A percentile compares a stretch with the other conserved stretches of the same genome.
phyloP scores from a whole-genome alignment of 2,888 invertebrate species.

The Pristionchus entomophagus region DNA sequence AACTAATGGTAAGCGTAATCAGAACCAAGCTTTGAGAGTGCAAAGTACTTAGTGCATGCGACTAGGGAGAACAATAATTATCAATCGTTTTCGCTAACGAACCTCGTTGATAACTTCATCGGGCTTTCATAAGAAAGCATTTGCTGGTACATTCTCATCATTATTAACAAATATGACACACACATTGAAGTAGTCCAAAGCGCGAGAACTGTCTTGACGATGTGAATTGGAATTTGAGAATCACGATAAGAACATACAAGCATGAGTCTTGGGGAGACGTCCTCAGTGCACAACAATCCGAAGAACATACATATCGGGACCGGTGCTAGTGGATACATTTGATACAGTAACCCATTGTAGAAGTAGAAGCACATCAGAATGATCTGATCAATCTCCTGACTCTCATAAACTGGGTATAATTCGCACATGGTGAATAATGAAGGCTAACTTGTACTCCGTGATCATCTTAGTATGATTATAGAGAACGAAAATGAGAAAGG shows the following conservation, averaged over 20 bases:
- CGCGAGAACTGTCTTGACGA: not conserved
- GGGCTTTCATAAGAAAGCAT: conserved; percentile 9
- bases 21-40: not conserved
- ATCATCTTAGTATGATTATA: not conserved
- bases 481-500: not conserved
- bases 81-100: not conserved
- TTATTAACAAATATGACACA: not conserved
- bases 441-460: not conserved
- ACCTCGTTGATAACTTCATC: not conserved
- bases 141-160: conserved; percentile 20
- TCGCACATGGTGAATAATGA: not conserved
- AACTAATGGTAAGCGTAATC: not conserved
- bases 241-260: not conserved
- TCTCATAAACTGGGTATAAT: not conserved
- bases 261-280: not conserved
- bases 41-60: too few relatives aligned
- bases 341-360: conserved; percentile 1
- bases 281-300: not conserved
- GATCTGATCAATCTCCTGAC: not conserved
- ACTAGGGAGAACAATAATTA: too few relatives aligned
- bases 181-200: conserved; percentile 1
- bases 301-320: not conserved
- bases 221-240: not conserved
- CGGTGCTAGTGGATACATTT: conserved; percentile 13
- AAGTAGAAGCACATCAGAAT: not conserved